phyloP scores from a whole-genome alignment of 2,888 invertebrate genomes.

The Onchidella celtica region DNA sequence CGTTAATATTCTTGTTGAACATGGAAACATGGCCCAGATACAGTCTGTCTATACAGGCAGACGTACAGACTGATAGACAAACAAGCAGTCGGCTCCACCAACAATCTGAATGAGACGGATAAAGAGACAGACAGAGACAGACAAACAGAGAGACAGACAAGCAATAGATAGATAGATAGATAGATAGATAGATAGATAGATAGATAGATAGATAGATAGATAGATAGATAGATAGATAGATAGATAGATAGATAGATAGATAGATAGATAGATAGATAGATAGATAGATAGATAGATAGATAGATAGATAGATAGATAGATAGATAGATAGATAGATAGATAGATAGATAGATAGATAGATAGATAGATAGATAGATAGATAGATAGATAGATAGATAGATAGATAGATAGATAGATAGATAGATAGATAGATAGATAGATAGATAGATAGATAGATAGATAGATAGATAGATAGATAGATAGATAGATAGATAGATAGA shows the following conservation, averaged over 20 bases:
- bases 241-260: neutral
- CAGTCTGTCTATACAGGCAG: too few relatives aligned
- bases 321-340: neutral
- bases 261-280: slow-evolving; percentile 1
- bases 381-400: neutral
- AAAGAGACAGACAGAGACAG: neutral
- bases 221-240: slow-evolving; percentile 16
- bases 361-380: neutral
- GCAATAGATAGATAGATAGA: neutral
- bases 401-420: neutral
- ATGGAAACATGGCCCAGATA: too few relatives aligned
- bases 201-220: slow-evolving; percentile 27
- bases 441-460: neutral
- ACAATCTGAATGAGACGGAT: neutral
- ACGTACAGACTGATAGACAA: too few relatives aligned
- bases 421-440: neutral
- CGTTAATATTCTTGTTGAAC: too few relatives aligned
- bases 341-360: neutral
- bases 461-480: neutral
- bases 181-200: slow-evolving; percentile 4
- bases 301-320: neutral
- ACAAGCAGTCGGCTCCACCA: too few relatives aligned
- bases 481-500: neutral
- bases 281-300: neutral
- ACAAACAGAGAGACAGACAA: neutral